A percentile compares a stretch with the other conserved stretches of the same genome.
These are phyloP conservation scores for Eueides isabella DNA, from an alignment of 1,140 invertebrate species.

Conservation along the genomic window DNA sequence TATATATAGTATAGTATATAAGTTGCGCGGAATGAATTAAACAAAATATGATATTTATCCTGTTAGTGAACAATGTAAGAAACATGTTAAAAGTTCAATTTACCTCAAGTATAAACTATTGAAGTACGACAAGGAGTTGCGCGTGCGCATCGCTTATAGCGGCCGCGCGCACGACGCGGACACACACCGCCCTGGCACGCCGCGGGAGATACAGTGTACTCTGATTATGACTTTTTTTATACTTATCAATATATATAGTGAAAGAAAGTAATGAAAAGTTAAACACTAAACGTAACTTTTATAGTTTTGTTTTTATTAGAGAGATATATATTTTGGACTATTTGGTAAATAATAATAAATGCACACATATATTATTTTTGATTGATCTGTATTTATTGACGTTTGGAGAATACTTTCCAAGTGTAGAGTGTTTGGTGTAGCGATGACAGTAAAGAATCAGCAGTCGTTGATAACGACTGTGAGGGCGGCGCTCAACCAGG, in stretches of 20 bases:
- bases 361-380: neutral
- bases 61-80: neutral
- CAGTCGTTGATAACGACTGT: neutral
- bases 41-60: neutral
- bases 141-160: neutral
- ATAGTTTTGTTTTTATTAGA: too few species aligned
- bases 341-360: too few species aligned
- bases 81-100: neutral
- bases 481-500: constrained; percentile 16
- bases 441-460: constrained; percentile 10
- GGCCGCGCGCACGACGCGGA: neutral
- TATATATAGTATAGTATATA: too few species aligned
- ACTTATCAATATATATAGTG: too few species aligned
- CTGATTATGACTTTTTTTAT: too few species aligned
- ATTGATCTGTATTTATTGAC: neutral
- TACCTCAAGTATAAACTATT: neutral
- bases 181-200: neutral
- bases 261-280: too few species aligned
- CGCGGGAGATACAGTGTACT: neutral
- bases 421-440: neutral
- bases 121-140: neutral
- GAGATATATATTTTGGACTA: too few species aligned
- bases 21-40: neutral
- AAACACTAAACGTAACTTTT: too few species aligned
- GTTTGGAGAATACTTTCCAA: neutral